Evolutionary conservation across 2,888 invertebrate genomes (phyloP).

Genomic region (Drosophila mimetica): DNA sequence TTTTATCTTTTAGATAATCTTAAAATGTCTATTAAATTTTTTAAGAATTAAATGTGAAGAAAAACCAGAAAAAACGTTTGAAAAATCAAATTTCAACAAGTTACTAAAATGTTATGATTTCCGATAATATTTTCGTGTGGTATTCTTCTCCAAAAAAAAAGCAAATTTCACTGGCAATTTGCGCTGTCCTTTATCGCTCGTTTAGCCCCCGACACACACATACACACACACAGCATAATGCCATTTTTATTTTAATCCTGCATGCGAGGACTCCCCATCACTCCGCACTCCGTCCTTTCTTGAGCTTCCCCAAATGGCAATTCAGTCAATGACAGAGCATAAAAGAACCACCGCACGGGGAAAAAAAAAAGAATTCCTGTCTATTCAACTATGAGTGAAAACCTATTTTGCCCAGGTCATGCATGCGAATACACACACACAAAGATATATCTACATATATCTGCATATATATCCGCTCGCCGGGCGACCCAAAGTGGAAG

Average conservation of each 20-base stretch:
- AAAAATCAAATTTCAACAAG: neutral
- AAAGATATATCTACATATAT: slow-evolving; percentile 15
- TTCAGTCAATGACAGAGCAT: slow-evolving; percentile 73
- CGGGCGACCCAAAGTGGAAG: slow-evolving; percentile 50
- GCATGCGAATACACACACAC: slow-evolving; percentile 41
- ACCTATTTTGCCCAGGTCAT: slow-evolving; percentile 65
- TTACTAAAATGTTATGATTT: neutral
- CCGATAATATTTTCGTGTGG: neutral
- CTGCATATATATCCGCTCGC: slow-evolving; percentile 7
- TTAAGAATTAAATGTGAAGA: no score
- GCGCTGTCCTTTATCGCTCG: slow-evolving; percentile 27
- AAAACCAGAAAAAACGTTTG: no score
- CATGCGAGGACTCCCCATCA: slow-evolving; percentile 12
- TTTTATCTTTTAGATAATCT: no score
- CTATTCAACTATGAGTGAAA: slow-evolving; percentile 68
- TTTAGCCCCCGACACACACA: slow-evolving; percentile 29
- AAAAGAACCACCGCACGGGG: slow-evolving; percentile 43
- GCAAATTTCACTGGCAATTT: slow-evolving; percentile 33
- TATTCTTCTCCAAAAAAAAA: neutral
- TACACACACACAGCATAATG: slow-evolving; percentile 25
- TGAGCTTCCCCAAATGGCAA: slow-evolving; percentile 83
- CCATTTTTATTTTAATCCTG: slow-evolving; percentile 44
- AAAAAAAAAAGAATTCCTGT: slow-evolving; percentile 52
- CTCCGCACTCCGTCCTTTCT: neutral
- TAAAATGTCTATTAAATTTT: no score